Conservation (phyloP, 2,888 invertebrate species). For the Phaedon cochleariae region DNA sequence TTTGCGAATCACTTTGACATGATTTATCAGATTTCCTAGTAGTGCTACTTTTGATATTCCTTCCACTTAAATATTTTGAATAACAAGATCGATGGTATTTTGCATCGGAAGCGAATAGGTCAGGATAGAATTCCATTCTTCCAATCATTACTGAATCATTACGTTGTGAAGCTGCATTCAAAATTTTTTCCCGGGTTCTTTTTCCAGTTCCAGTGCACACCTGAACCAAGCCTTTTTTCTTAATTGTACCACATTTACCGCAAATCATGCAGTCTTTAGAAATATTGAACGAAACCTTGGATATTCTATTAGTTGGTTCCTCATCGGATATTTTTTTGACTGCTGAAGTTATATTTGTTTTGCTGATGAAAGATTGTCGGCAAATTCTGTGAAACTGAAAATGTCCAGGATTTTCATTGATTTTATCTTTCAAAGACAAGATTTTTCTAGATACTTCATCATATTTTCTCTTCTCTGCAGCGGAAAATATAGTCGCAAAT, state of each 20-base stretch:
- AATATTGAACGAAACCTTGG: slow-evolving; percentile 27
- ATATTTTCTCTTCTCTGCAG: too few relatives aligned
- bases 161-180: slow-evolving; percentile 21
- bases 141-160: slow-evolving; percentile 30
- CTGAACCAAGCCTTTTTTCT: slow-evolving; percentile 16
- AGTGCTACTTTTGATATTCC: slow-evolving; percentile 21
- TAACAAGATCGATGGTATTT: slow-evolving; percentile 33
- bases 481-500: too few relatives aligned
- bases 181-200: slow-evolving; percentile 22
- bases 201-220: slow-evolving; percentile 14
- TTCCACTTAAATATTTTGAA: slow-evolving; percentile 22
- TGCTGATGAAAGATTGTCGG: too few relatives aligned
- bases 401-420: too few relatives aligned
- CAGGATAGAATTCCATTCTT: slow-evolving; percentile 24
- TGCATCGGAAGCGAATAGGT: slow-evolving; percentile 32
- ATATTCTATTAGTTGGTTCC: too few relatives aligned
- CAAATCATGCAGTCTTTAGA: slow-evolving; percentile 30
- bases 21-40: slow-evolving; percentile 5
- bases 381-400: too few relatives aligned
- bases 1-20: neutral
- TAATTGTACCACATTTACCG: slow-evolving; percentile 28
- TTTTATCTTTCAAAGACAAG: too few relatives aligned
- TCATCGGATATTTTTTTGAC: too few relatives aligned
- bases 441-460: too few relatives aligned
- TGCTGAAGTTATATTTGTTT: too few relatives aligned